Evolutionary conservation across 1,140 invertebrate genomes (phyloP).

Genomic region (Lasioglossum baleicum): DNA sequence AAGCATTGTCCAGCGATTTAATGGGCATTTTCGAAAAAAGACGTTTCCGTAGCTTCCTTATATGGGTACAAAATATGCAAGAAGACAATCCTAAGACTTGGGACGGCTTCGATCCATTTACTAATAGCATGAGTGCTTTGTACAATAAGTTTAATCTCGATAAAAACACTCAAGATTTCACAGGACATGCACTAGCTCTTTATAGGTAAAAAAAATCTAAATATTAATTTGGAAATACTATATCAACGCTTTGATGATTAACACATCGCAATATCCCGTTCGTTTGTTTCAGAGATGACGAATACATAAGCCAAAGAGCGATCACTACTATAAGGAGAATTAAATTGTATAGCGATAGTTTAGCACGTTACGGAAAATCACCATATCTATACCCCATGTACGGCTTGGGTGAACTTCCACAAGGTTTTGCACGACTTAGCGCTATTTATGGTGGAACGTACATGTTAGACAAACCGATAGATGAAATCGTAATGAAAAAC

Average conservation of each 20-base stretch:
- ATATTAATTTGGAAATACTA: no score
- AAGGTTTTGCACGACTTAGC: conserved; percentile 98
- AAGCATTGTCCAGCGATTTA: conserved; percentile 97
- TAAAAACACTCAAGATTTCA: conserved; percentile 98
- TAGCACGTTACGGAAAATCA: conserved; percentile 98
- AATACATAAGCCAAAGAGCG: conserved; percentile 92
- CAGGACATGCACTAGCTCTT: conserved; percentile 98
- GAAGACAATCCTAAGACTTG: conserved; percentile 95
- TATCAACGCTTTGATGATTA: no score
- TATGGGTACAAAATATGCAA: conserved; percentile 97
- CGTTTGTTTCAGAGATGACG: conserved; percentile 85
- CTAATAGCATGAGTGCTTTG: conserved; percentile 90
- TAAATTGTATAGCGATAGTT: conserved; percentile 97
- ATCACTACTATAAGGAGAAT: conserved; percentile 94
- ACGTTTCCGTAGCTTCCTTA: conserved; percentile 97
- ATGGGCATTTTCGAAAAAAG: conserved; percentile 99
- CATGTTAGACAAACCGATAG: conserved; percentile 99
- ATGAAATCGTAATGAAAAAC: conserved; percentile 96
- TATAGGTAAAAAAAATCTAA: conserved; percentile 83
- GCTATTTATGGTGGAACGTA: conserved; percentile 99
- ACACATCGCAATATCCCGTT: no score
- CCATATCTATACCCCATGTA: conserved; percentile 99
- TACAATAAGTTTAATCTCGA: conserved; percentile 98
- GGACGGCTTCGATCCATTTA: conserved; percentile 95
- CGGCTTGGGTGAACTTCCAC: conserved; percentile 98